phyloP scores from a whole-genome alignment of 2,797 vertebrate species.

The Clamator glandarius region DNA sequence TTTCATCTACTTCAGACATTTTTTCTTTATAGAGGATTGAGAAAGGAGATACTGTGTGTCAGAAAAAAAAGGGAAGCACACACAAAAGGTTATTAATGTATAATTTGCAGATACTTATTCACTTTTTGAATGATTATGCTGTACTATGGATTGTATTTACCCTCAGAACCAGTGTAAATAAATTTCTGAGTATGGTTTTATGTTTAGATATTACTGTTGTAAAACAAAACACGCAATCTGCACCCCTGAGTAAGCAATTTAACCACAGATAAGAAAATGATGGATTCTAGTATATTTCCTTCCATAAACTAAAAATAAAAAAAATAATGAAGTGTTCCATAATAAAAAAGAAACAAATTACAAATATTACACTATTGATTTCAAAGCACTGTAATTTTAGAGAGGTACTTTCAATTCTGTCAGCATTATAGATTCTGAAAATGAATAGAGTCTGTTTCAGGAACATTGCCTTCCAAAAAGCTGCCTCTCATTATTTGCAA shows the following conservation, averaged over 20 bases:
- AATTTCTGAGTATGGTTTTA: not conserved
- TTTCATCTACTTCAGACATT: not conserved
- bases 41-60: not conserved
- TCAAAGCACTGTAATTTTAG: constrained; percentile 63
- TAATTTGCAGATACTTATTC: not conserved
- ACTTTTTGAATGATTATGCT: not conserved
- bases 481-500: constrained; percentile 15
- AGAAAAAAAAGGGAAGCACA: not conserved
- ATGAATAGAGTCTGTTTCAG: constrained; percentile 56
- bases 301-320: constrained; percentile 71
- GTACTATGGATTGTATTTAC: not conserved
- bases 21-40: not conserved
- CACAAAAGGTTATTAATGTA: not conserved
- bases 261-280: constrained; percentile 50
- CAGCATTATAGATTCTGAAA: constrained; percentile 61
- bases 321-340: constrained; percentile 61
- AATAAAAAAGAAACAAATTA: constrained; percentile 71
- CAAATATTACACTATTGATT: constrained; percentile 71
- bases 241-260: constrained; percentile 31
- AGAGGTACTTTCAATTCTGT: constrained; percentile 41
- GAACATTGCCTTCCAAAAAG: constrained; percentile 14
- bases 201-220: not conserved
- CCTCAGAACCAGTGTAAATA: not conserved
- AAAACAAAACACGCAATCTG: constrained; percentile 13
- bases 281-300: constrained; percentile 55